Percentiles rank a stretch among this genome's conserved stretches.
Evolutionary conservation across 2,797 vertebrate species (phyloP).

Genomic region (Diplodus puntazzo): DNA sequence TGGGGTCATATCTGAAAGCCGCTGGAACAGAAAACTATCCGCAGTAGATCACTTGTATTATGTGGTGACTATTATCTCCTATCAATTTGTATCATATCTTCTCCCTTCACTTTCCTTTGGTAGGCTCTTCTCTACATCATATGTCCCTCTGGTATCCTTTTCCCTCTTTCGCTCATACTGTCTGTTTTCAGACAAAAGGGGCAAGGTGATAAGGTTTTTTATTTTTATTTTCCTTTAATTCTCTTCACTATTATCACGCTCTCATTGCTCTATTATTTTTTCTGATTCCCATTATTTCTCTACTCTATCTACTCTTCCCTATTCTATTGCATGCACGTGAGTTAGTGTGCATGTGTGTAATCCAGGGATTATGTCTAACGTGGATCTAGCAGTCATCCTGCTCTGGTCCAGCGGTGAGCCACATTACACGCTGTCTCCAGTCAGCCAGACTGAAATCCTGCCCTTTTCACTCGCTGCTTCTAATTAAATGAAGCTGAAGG

Average conservation of each 20-base stretch:
- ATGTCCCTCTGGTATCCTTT: not conserved
- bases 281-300: not conserved
- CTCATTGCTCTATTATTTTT: not conserved
- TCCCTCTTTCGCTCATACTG: not conserved
- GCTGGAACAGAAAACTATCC: constrained; percentile 39
- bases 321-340: constrained; percentile 10
- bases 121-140: not conserved
- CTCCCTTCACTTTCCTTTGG: not conserved
- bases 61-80: constrained; percentile 26
- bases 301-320: not conserved
- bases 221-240: not conserved
- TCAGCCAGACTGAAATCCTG: constrained; percentile 73
- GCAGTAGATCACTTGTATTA: constrained; percentile 6
- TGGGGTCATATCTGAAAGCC: constrained; percentile 44
- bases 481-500: constrained; percentile 82
- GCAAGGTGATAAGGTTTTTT: not conserved
- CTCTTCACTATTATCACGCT: not conserved
- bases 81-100: constrained; percentile 24
- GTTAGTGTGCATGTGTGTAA: constrained; percentile 56
- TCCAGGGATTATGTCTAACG: constrained; percentile 66
- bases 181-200: not conserved
- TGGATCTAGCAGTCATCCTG: constrained; percentile 52
- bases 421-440: constrained; percentile 69
- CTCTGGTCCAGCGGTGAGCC: constrained; percentile 64
- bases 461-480: constrained; percentile 73